These are phyloP conservation scores for Ceraclea dissimilis DNA, from an alignment of 2,888 invertebrate genomes.

Conservation along the genomic window DNA sequence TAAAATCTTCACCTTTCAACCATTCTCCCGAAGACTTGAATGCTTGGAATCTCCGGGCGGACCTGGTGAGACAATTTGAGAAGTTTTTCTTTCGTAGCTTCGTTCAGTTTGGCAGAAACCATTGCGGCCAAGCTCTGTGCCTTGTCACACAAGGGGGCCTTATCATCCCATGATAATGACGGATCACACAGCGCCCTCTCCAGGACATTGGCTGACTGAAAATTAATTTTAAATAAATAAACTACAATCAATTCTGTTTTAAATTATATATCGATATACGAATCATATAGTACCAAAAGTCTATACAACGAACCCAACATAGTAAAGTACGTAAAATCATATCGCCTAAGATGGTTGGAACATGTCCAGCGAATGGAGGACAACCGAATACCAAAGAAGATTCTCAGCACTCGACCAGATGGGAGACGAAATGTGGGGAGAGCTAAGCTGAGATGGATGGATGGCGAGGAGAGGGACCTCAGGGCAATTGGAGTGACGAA, in stretches of 20 bases:
- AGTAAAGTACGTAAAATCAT: neutral
- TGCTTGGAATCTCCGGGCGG: constrained; percentile 35
- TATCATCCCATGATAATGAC: constrained; percentile 32
- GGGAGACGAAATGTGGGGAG: no score
- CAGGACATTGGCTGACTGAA: constrained; percentile 43
- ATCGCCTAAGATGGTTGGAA: neutral
- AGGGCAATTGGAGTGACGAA: no score
- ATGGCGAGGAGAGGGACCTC: no score
- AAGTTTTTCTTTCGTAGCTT: constrained; percentile 29
- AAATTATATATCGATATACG: no score
- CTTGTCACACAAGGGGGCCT: constrained; percentile 36
- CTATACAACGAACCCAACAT: no score
- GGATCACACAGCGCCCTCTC: constrained; percentile 38
- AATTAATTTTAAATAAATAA: neutral
- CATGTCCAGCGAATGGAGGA: no score
- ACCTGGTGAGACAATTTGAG: constrained; percentile 28
- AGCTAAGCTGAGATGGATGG: no score
- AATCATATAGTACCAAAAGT: neutral
- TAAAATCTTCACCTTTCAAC: neutral
- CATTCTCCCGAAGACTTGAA: constrained; percentile 12
- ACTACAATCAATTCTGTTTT: neutral
- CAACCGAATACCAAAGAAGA: no score
- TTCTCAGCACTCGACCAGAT: no score
- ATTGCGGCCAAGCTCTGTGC: constrained; percentile 35
- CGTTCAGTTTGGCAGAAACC: constrained; percentile 31